Evolutionary conservation across 2,888 invertebrate species (phyloP).

Genomic region (Cantharis flavilabris): DNA sequence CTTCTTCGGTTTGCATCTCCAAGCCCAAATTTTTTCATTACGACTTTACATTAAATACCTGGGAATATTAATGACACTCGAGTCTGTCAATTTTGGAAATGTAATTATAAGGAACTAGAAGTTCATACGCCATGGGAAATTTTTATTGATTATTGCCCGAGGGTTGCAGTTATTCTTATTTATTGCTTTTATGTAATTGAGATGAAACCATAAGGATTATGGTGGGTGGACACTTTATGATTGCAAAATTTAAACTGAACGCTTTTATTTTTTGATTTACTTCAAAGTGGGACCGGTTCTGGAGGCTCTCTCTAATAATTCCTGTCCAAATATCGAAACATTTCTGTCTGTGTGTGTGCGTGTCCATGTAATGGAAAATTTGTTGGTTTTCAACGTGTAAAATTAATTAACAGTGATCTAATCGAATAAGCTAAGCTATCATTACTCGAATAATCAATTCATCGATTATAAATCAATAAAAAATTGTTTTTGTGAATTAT

Average conservation of each 20-base stretch:
- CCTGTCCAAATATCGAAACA: background rate
- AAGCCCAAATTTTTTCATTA: background rate
- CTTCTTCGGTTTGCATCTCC: background rate
- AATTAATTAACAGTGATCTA: background rate
- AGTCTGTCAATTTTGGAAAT: background rate
- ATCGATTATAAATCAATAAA: background rate
- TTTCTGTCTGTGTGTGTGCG: background rate
- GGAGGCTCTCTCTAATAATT: background rate
- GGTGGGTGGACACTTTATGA: background rate
- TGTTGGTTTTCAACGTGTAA: background rate
- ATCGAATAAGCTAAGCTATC: background rate
- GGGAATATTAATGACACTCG: background rate
- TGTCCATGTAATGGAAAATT: background rate
- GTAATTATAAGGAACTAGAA: background rate
- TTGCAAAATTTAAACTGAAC: background rate
- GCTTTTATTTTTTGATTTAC: background rate
- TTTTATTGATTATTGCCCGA: background rate
- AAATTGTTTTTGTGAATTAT: background rate
- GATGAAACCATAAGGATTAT: background rate
- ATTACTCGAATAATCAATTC: background rate
- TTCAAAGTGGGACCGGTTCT: background rate
- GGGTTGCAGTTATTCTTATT: background rate
- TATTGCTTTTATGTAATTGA: background rate
- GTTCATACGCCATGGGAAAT: background rate
- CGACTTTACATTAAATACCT: background rate